Evolutionary conservation across 1,140 invertebrate species (phyloP).

Genomic region (Papilio aristodemus): DNA sequence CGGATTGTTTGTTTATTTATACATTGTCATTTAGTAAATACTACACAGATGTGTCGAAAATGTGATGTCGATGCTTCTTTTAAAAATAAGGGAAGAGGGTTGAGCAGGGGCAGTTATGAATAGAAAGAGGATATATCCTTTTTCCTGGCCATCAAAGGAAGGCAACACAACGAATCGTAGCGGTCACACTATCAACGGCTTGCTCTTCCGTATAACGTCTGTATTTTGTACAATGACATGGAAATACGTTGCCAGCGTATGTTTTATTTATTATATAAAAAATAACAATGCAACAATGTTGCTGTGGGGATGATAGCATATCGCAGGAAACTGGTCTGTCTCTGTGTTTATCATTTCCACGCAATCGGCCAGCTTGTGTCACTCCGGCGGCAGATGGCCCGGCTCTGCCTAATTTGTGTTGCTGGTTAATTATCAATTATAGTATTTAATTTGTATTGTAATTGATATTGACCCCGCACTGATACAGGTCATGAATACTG

Average conservation of each 20-base stretch:
- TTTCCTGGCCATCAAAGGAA: too few relatives aligned
- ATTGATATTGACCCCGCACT: not conserved
- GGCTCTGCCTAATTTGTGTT: not conserved
- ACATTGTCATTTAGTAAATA: too few relatives aligned
- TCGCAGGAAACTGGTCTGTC: constrained; percentile 17
- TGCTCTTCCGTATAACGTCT: too few relatives aligned
- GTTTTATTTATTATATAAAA: not conserved
- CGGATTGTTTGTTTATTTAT: too few relatives aligned
- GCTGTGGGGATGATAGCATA: not conserved
- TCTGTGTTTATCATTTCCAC: not conserved
- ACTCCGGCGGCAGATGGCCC: not conserved
- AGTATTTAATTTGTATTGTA: not conserved
- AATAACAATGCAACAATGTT: constrained; percentile 5
- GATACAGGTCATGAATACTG: not conserved
- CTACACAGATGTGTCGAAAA: too few relatives aligned
- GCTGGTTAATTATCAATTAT: constrained; percentile 7
- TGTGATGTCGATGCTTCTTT: too few relatives aligned
- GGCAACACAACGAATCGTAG: too few relatives aligned
- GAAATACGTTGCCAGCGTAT: not conserved
- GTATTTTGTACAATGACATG: too few relatives aligned
- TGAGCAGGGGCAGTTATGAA: too few relatives aligned
- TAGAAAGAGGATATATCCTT: too few relatives aligned
- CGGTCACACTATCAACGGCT: too few relatives aligned
- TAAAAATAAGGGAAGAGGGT: too few relatives aligned
- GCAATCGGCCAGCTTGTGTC: not conserved